These are phyloP conservation scores for Cichladusa arquata DNA, from an alignment of 2,113 vertebrate species.

Conservation along the genomic window DNA sequence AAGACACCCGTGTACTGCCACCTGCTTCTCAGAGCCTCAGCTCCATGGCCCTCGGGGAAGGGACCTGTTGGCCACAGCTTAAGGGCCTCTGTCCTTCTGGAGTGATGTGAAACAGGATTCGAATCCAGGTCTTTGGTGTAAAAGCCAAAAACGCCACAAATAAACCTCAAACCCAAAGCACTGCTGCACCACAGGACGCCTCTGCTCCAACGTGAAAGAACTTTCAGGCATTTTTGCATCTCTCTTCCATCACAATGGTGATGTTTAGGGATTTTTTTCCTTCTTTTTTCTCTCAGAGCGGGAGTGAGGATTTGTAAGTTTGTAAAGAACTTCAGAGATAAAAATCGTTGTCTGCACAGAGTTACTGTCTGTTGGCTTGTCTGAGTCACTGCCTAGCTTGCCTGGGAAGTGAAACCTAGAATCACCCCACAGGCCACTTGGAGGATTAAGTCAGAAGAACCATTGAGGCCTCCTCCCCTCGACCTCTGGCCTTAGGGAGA, in stretches of 20 bases:
- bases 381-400: neutral
- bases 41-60: neutral
- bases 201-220: neutral
- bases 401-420: neutral
- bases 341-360: neutral
- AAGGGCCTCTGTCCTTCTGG: neutral
- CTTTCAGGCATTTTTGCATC: neutral
- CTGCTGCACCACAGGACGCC: neutral
- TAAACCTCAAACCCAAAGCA: neutral
- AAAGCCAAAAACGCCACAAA: neutral
- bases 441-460: neutral
- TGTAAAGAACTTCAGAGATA: constrained; percentile 29
- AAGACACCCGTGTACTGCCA: neutral
- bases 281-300: neutral
- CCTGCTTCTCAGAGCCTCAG: neutral
- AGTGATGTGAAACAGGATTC: neutral
- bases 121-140: neutral
- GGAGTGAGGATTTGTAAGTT: neutral
- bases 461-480: neutral
- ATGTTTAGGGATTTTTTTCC: neutral
- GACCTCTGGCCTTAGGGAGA: neutral
- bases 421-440: neutral
- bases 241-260: neutral
- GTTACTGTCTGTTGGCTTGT: neutral
- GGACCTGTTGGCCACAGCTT: neutral